A percentile compares a stretch with the other conserved stretches of the same genome.
Evolutionary conservation across 2,888 invertebrate genomes (phyloP).

Genomic region (Metallyticus violacea): DNA sequence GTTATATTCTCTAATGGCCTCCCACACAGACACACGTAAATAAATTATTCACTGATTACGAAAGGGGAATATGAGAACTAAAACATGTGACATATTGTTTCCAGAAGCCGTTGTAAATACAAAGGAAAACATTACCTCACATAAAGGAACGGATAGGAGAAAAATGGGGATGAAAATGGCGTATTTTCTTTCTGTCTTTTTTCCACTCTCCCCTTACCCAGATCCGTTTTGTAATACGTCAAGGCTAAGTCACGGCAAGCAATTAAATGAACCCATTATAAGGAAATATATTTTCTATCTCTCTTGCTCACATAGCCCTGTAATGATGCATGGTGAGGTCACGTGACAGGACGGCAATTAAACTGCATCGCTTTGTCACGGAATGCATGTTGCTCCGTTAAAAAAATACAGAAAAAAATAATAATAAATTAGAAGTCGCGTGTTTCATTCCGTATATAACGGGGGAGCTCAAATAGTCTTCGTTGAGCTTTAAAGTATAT

Average conservation of each 20-base stretch:
- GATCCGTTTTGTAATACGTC: conserved; percentile 12
- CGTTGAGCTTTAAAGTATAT: not conserved
- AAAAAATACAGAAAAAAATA: not conserved
- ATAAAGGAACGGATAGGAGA: not conserved
- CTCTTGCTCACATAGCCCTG: not conserved
- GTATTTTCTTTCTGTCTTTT: not conserved
- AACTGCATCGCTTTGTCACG: conserved; percentile 8
- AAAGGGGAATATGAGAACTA: not conserved
- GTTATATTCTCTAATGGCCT: not conserved
- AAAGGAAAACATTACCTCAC: not conserved
- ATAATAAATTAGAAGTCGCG: not conserved
- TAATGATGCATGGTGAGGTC: conserved; percentile 14
- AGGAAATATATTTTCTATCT: conserved; percentile 5
- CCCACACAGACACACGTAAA: not conserved
- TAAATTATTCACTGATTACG: not conserved
- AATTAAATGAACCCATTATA: conserved; percentile 15
- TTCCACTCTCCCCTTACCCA: not conserved
- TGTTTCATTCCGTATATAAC: not conserved
- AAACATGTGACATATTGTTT: not conserved
- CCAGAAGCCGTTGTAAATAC: too few species aligned
- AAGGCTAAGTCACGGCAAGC: conserved; percentile 14
- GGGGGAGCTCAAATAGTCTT: not conserved
- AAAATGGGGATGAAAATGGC: not conserved
- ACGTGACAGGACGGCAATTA: conserved; percentile 7
- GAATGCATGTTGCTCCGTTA: conserved; percentile 10